Base-by-base conservation (phyloP, 1,140 invertebrate genomes). In the Schlechtendalia chinensis region DNA sequence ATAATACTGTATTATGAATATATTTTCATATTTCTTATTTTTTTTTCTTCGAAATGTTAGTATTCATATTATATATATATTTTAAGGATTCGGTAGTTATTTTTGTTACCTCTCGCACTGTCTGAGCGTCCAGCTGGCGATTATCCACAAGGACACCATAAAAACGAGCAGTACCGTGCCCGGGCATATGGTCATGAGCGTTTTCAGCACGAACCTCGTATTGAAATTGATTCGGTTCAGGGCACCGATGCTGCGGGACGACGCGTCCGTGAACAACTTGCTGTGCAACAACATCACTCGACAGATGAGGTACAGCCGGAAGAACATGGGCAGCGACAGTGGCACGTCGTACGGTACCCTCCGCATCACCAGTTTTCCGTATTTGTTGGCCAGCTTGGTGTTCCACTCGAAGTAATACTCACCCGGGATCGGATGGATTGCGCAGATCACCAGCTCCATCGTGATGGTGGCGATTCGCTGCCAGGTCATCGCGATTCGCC, bases 151-250 rank as follows among this genome's bases (percentile, higher is more conserved):
- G 0, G 97, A 98, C 80, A 99, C 94, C 94, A 98, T 98, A 88
- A 98, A 98, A 80, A 98, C 96, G 82, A 98, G 89, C 83, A 99
- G 90, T 81, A 99, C 96, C 67, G 97, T 99, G 83, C 97, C 98
- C 32, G 98, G 98, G 88, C 97, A 99, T 85, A 99, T 98, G 85
- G 97, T 99, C 98, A 99, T 99, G 83, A 99, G 88, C 67, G 98
- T 99, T 89, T 99, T 99, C 84, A 99, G 90, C 84, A 99, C 97
- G 89, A 99, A 99, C 85, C 92, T 91, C 84, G 98, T 99, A 88
- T 99, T 98, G 90, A 99, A 99, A 89, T 98, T 99, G 87, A 99
- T 99, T 85, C 97, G 92, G 91, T 99, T 99, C 85, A 99, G 91
- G 84, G 98, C 98, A 85, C 97, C 85, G 89, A 94, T 94, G 88